Percentiles rank a stretch among this genome's conserved stretches.
These are phyloP conservation scores for Drosophila insularis DNA, from an alignment of 1,140 invertebrate genomes.

Conservation along the genomic window DNA sequence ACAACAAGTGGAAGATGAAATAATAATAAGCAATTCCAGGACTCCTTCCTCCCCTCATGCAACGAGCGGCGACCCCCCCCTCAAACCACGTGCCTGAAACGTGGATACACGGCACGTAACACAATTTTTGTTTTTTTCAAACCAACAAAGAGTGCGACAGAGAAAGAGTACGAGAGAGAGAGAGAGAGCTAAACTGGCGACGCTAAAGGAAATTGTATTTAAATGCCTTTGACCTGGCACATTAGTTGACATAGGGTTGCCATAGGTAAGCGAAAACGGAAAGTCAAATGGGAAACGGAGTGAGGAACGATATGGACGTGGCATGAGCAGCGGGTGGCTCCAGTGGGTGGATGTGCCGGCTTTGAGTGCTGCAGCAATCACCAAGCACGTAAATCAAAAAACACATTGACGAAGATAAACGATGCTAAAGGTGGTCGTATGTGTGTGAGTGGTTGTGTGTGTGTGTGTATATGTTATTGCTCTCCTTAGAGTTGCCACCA, in stretches of 20 bases:
- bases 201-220: conserved; percentile 49
- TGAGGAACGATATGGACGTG: background rate
- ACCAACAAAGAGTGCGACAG: background rate
- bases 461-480: background rate
- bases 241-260: conserved; percentile 39
- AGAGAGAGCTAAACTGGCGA: background rate
- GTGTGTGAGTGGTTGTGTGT: background rate
- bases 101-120: conserved; percentile 44
- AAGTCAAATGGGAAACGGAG: background rate
- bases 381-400: conserved; percentile 67
- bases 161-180: background rate
- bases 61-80: background rate
- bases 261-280: background rate
- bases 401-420: conserved; percentile 64
- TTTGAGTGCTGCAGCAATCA: conserved; percentile 36
- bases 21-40: conserved; percentile 56
- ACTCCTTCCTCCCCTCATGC: background rate
- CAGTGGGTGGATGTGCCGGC: background rate
- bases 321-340: background rate
- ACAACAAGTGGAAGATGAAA: conserved; percentile 44
- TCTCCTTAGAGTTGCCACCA: too few species aligned
- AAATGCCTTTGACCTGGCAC: conserved; percentile 59
- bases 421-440: conserved; percentile 20
- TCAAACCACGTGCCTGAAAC: conserved; percentile 10
- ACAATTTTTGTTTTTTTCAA: conserved; percentile 45